Evolutionary conservation across 1,140 invertebrate genomes (phyloP).

Genomic region (Magallana ariakensis): DNA sequence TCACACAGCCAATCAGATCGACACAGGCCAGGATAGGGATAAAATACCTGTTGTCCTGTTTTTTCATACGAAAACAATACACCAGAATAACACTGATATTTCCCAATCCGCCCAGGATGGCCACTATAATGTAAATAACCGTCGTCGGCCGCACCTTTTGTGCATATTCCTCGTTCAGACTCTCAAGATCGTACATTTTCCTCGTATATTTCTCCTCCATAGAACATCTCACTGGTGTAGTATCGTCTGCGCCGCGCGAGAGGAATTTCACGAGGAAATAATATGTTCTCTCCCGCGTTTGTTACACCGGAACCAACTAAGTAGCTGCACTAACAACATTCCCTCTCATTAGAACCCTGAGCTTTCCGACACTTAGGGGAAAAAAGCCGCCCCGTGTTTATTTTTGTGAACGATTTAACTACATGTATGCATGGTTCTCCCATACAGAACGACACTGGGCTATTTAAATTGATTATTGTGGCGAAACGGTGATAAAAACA

Average conservation of each 20-base stretch:
- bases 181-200: background rate
- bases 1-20: constrained; percentile 34
- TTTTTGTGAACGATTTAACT: background rate
- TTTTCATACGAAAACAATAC: constrained; percentile 45
- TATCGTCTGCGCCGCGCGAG: background rate
- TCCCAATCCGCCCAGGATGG: background rate
- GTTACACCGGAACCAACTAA: background rate
- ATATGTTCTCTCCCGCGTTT: background rate
- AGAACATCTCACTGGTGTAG: background rate
- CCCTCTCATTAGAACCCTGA: background rate
- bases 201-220: too few species aligned
- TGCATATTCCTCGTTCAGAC: background rate
- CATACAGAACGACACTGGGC: too few species aligned
- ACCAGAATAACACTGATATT: constrained; percentile 9
- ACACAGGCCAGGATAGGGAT: constrained; percentile 40
- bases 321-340: background rate
- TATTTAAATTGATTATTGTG: constrained; percentile 11
- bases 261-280: background rate
- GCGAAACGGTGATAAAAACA: constrained; percentile 34
- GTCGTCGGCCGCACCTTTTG: constrained; percentile 8
- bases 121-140: background rate
- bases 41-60: constrained; percentile 41
- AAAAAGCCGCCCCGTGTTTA: background rate
- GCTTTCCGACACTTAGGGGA: background rate
- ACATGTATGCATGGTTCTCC: too few species aligned